These are phyloP conservation scores for Melinopterus prodromus DNA, from an alignment of 2,888 invertebrate genomes.

Conservation along the genomic window DNA sequence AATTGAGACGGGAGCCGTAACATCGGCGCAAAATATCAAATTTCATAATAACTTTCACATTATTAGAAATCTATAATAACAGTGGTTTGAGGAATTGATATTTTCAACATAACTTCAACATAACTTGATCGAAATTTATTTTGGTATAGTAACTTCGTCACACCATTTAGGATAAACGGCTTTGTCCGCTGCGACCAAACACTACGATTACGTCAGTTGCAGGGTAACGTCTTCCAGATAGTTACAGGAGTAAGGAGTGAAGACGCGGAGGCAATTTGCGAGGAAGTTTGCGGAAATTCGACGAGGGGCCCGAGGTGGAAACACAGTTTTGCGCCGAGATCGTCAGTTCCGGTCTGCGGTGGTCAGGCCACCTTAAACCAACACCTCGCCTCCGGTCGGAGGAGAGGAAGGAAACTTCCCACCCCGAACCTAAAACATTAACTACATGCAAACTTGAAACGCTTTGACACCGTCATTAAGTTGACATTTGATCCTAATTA, in stretches of 20 bases:
- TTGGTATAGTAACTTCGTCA: not conserved
- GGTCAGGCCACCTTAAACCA: constrained; percentile 57
- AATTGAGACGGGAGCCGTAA: no score
- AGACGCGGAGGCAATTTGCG: not conserved
- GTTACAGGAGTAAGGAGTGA: not conserved
- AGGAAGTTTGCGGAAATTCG: not conserved
- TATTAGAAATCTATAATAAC: no score
- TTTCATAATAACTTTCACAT: no score
- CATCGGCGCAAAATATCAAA: no score
- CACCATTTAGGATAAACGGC: not conserved
- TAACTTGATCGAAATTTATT: not conserved
- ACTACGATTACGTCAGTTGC: not conserved
- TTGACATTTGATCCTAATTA: constrained; percentile 57
- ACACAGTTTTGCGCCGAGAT: constrained; percentile 31
- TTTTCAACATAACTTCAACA: no score
- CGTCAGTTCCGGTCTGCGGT: constrained; percentile 52
- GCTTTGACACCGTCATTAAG: constrained; percentile 54
- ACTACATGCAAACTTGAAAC: constrained; percentile 55
- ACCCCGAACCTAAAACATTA: constrained; percentile 34
- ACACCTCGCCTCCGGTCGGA: constrained; percentile 51
- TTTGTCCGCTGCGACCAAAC: not conserved
- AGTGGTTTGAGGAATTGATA: no score
- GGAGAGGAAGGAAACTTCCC: constrained; percentile 48
- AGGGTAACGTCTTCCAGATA: not conserved
- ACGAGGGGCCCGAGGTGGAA: constrained; percentile 14